Conservation (phyloP, 2,888 invertebrate genomes). For the Drosophila aldrichi region DNA sequence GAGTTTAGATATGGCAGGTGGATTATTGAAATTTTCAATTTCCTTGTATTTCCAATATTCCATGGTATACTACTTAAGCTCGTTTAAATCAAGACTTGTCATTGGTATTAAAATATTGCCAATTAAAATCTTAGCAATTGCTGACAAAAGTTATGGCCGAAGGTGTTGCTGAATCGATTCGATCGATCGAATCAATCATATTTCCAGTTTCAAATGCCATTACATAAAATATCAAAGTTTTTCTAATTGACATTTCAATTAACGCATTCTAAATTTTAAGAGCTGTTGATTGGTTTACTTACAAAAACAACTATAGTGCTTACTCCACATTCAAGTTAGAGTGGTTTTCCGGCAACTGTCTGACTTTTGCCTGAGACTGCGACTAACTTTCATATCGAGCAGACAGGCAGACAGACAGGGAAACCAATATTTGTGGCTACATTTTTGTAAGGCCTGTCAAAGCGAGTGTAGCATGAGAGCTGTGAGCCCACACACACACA, state of each 20-base stretch:
- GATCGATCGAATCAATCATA: neutral
- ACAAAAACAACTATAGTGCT: neutral
- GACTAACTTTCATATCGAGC: constrained; percentile 42
- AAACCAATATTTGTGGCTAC: constrained; percentile 28
- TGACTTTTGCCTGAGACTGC: constrained; percentile 2
- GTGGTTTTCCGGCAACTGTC: constrained; percentile 27
- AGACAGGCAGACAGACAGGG: neutral
- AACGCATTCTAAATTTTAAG: neutral
- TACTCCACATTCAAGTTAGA: neutral
- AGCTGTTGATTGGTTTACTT: neutral
- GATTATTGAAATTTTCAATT: neutral
- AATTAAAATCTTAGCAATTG: neutral
- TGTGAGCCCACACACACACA: constrained; percentile 33
- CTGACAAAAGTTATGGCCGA: neutral
- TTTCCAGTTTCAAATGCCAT: neutral
- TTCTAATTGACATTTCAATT: constrained; percentile 6
- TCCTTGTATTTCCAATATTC: neutral
- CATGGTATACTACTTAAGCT: neutral
- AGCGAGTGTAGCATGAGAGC: constrained; percentile 29
- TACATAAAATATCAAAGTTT: neutral
- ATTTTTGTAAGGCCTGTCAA: constrained; percentile 37
- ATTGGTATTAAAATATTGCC: neutral
- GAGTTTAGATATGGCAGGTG: neutral
- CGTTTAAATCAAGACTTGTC: neutral
- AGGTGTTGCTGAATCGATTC: neutral